These are phyloP conservation scores for Elephantulus edwardii DNA, from an alignment of 2,113 vertebrate genomes.

Conservation along the genomic window DNA sequence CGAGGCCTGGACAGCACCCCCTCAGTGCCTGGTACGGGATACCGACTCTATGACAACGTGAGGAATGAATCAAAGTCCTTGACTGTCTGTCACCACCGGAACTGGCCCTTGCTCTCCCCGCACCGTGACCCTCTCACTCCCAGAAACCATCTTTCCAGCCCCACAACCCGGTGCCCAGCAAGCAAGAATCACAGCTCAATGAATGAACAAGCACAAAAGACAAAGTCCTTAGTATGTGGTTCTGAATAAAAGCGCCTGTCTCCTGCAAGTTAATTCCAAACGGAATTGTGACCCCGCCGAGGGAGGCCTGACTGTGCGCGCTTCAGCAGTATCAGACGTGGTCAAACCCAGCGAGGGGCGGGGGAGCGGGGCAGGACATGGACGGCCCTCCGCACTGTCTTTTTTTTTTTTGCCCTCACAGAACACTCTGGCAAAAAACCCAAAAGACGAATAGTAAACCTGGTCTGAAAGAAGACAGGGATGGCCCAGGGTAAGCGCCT, in stretches of 20 bases:
- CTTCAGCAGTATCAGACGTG: not conserved
- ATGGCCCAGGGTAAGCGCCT: not conserved
- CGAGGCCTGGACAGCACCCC: not conserved
- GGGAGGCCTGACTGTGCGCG: not conserved
- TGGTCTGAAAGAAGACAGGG: not conserved
- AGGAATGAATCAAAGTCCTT: not conserved
- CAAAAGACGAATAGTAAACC: not conserved
- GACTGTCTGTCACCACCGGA: not conserved
- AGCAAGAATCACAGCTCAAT: not conserved
- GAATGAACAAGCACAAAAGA: constrained; percentile 9
- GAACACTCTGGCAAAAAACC: not conserved
- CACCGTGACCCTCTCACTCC: not conserved
- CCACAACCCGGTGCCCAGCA: not conserved
- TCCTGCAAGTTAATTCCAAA: constrained; percentile 14
- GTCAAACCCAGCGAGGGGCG: too few relatives aligned
- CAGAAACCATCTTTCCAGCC: not conserved
- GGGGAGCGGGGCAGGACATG: too few relatives aligned
- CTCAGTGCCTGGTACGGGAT: not conserved
- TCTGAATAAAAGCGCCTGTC: not conserved
- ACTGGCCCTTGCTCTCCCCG: not conserved
- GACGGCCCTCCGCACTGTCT: not conserved
- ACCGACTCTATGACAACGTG: not conserved
- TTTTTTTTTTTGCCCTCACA: not conserved
- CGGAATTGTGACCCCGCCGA: not conserved
- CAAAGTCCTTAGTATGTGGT: not conserved